Percentiles rank a stretch among this genome's conserved stretches.
Conservation (phyloP, 1,140 invertebrate genomes). For the Apis mellifera region Amel_HAv3.1 CM009933.2:9090001-9090500, state of each 20-base stretch:
- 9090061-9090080: not conserved
- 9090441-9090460: too few relatives aligned
- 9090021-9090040: too few relatives aligned
- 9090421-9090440: not conserved
- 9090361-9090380: not conserved
- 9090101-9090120: not conserved
- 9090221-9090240: conserved; percentile 26
- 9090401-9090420: not conserved
- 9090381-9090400: too few relatives aligned
- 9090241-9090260: not conserved
- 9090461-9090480: too few relatives aligned
- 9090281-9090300: not conserved
- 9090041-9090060: too few relatives aligned
- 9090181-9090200: too few relatives aligned
- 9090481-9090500: too few relatives aligned
- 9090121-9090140: not conserved
- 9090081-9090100: not conserved
- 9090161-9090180: not conserved
- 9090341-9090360: not conserved
- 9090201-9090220: not conserved
- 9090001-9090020: too few relatives aligned
- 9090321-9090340: not conserved
- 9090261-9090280: not conserved
- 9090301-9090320: not conserved
- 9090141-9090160: not conserved